These are phyloP conservation scores for Pachycephus smyrnensis DNA, from an alignment of 2,888 invertebrate genomes.

Conservation along the genomic window DNA sequence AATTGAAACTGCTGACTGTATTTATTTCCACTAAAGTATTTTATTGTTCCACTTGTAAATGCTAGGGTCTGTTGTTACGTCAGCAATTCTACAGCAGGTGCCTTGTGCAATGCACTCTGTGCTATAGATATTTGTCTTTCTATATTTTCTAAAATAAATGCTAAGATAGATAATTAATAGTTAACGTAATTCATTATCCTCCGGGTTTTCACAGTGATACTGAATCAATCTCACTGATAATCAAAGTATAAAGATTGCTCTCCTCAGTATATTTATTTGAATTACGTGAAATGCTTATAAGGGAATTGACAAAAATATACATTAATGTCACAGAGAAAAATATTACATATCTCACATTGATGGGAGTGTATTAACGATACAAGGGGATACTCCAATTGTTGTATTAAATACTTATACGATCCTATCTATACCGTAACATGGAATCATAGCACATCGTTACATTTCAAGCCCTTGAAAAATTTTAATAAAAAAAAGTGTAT, in stretches of 20 bases:
- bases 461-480: not conserved
- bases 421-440: not conserved
- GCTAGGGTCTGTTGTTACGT: constrained; percentile 5
- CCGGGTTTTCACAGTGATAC: not conserved
- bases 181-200: not conserved
- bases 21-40: not conserved
- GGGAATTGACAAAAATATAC: constrained; percentile 6
- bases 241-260: not conserved
- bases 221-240: not conserved
- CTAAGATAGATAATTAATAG: not conserved
- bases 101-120: constrained; percentile 15
- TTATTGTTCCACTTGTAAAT: not conserved
- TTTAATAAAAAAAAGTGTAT: not conserved
- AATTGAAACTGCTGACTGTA: not conserved
- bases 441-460: no score
- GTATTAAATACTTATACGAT: not conserved
- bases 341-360: not conserved
- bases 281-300: not conserved
- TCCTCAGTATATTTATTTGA: not conserved
- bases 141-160: constrained; percentile 14
- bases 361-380: not conserved
- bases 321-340: not conserved
- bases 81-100: constrained; percentile 9
- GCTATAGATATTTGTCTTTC: constrained; percentile 4
- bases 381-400: not conserved